phyloP scores from a whole-genome alignment of 2,113 vertebrate genomes.

The Lontra canadensis region DNA sequence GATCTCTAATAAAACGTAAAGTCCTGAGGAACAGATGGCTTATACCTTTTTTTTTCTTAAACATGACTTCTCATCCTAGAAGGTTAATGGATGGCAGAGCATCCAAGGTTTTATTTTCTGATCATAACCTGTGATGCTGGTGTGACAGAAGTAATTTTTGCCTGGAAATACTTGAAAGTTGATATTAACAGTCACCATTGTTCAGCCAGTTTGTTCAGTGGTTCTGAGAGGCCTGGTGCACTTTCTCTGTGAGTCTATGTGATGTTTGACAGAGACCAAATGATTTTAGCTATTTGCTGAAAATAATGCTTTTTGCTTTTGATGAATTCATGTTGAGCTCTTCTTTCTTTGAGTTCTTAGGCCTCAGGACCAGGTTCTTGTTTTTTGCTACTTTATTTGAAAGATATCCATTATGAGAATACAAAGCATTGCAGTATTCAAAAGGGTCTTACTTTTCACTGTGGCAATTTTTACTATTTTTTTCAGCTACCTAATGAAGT shows the following conservation, averaged over 20 bases:
- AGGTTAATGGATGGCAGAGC: background rate
- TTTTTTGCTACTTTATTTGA: background rate
- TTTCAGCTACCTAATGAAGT: background rate
- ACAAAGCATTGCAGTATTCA: background rate
- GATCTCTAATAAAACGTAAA: background rate
- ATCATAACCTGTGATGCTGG: background rate
- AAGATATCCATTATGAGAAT: background rate
- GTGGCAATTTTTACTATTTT: background rate
- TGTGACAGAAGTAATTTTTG: background rate
- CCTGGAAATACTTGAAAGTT: background rate
- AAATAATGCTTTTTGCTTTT: background rate
- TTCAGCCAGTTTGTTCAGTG: background rate
- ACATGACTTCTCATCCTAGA: background rate
- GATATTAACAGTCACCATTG: background rate
- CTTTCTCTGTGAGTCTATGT: background rate
- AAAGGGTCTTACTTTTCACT: background rate
- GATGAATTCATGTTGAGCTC: conserved; percentile 12
- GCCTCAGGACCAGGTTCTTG: background rate
- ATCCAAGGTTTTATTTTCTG: background rate
- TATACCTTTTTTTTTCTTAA: background rate
- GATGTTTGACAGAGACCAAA: background rate
- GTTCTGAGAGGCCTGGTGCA: background rate
- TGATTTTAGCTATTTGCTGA: background rate
- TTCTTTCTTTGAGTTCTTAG: background rate
- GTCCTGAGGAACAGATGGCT: background rate